These are phyloP conservation scores for Sussaba pulchella DNA, from an alignment of 2,888 invertebrate species.

Conservation along the genomic window DNA sequence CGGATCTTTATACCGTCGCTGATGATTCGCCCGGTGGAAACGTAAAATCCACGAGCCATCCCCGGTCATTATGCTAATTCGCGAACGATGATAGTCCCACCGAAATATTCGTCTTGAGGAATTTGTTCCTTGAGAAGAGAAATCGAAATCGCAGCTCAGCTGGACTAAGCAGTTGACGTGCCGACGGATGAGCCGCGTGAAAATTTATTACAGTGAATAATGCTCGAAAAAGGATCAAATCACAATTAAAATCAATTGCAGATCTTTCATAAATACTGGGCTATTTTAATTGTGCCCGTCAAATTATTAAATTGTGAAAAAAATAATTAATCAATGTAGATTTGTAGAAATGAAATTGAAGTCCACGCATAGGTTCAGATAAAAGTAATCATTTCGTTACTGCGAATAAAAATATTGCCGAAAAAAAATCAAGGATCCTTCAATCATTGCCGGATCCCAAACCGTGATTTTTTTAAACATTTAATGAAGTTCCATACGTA, in stretches of 20 bases:
- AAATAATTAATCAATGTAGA: no score
- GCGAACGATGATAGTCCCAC: slow-evolving; percentile 81
- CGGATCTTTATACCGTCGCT: slow-evolving; percentile 36
- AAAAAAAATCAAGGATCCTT: no score
- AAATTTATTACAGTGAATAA: not conserved
- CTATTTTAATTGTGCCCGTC: no score
- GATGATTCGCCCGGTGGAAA: slow-evolving; percentile 58
- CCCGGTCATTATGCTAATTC: slow-evolving; percentile 84
- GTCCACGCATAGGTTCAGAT: no score
- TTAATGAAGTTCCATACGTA: not conserved
- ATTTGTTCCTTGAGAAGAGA: slow-evolving; percentile 4
- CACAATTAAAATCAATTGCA: no score
- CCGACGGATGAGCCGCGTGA: not conserved
- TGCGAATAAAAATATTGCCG: no score
- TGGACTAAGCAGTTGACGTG: not conserved
- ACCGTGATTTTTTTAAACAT: no score
- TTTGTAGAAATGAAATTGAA: no score
- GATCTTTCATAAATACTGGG: no score
- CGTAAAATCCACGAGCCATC: slow-evolving; percentile 78
- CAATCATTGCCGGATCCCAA: no score
- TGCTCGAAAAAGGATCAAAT: not conserved
- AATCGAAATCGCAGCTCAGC: not conserved
- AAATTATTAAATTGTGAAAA: no score
- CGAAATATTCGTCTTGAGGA: slow-evolving; percentile 57
- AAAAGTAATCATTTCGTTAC: no score